Evolutionary conservation across 2,113 vertebrate species (phyloP), one percentile per base, ranked within the genome.

Genomic region (Sclerurus mexicanus): DNA sequence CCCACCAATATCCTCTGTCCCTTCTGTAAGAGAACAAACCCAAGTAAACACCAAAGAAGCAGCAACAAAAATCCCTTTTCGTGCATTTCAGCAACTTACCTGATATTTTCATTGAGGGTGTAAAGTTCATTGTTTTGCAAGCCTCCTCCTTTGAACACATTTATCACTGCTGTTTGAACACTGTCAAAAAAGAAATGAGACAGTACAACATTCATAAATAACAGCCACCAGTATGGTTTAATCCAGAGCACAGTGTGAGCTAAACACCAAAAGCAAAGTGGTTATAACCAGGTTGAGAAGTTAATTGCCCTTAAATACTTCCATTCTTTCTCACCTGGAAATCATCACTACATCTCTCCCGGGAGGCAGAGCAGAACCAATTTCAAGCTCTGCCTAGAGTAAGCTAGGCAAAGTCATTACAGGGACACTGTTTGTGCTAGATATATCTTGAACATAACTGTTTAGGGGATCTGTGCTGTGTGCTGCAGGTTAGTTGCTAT

Each of bases 111-210:
- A 9, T 99, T 99, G 75, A 99, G 98, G 2, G 95, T 97, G 95
- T 98, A 99, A 22, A 99, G 99, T 91, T 99, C 99, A 39, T 99
- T 99, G 71, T 94, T 94, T 96, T 99, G 99, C 89, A 99, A 93
- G 56, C 98, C 98, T 85, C 98, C 98, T 22, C 99, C 99, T 98
- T 99, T 98, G 96, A 99, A 99, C 66, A 99, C 99, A 40, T 99
- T 99, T 96, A 99, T 99, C 93, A 99, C 99, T 25, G 99, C 99
- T 53, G 98, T 98, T 93, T 99, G 99, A 87, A 99, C 99, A 0
- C 99, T 99, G 98, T 53, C 85, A 95, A 96, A 96, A 63, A 5
- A 95, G 68, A 98, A 96, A 60, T 3, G 10, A 96, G 80, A 95
- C 31, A 82, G 71, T 47, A 87, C 40, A 84, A 71, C n/a, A 85